Evolutionary conservation across 2,113 vertebrate species (phyloP), one percentile per base, ranked within the genome.

Genomic region (Monopterus albus): DNA sequence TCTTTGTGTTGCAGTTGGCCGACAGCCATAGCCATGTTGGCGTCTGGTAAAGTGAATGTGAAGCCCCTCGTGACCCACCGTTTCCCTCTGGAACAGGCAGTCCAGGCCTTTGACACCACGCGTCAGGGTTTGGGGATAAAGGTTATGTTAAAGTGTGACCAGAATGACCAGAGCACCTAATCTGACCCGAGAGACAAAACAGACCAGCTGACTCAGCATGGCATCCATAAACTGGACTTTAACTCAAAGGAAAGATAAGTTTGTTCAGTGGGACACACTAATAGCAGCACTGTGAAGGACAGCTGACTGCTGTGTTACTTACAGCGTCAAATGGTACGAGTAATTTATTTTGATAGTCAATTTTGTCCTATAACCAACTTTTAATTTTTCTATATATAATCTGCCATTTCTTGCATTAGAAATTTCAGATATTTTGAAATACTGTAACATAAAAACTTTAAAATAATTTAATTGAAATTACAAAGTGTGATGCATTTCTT

Each of bases 101-200:
- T 92, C 13, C 89, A 98, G 75, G 98, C 98, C 0, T 99, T 99
- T 11, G 96, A 99, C 89, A 94, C 94, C 50, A 94, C 95, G 3
- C 94, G 60, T 78, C 95, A 94, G 89, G 95, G 96, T 0, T 13
- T 94, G 3, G 97, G 97, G 23, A 76, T 99, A 59, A 99, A 99
- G 89, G 93, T 99, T 82, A 99, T 99, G 95, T 91, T 99, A 53
- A 98, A 98, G 81, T 99, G 98, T 74, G 96, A 99, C 91, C 89
- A 94, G 71, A 90, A 65, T 0, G 95, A 99, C 87, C 93, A 94
- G 78, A 94, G 83, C 51, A 95, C 96, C 35, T 98, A 88, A 97
- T 26, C 25, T 21, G 33, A 58, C 36, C 23, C 36, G 26, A 2
- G 14, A 63, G 75, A 31, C 39, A 45, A 38, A 60, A 6, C 15